These are phyloP conservation scores for Neoascia interrupta DNA, from an alignment of 2,888 invertebrate genomes.

Conservation along the genomic window DNA sequence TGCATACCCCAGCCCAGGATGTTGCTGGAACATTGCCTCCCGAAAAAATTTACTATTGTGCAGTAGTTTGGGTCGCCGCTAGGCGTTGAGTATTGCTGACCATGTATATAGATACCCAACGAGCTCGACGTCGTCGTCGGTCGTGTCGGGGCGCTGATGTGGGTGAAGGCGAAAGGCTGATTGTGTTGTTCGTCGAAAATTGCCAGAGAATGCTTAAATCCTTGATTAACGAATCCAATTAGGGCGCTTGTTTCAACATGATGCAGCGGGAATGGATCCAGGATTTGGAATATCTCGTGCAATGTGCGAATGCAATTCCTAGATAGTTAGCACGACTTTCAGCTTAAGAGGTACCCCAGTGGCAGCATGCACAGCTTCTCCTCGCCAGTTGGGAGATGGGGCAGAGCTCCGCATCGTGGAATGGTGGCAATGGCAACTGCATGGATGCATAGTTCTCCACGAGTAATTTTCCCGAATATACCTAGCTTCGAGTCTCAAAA, in stretches of 20 bases:
- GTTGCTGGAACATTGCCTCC: conserved; percentile 52
- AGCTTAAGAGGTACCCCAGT: conserved; percentile 55
- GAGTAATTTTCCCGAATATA: conserved; percentile 64
- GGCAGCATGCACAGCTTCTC: conserved; percentile 32
- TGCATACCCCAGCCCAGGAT: neutral
- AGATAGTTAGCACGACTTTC: conserved; percentile 60
- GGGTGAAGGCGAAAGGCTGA: conserved; percentile 32
- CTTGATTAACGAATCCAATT: conserved; percentile 75
- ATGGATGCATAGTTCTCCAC: conserved; percentile 65
- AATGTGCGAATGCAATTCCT: conserved; percentile 66
- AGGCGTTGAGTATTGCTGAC: conserved; percentile 54
- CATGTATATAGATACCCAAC: conserved; percentile 18
- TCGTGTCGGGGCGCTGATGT: neutral
- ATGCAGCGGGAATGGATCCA: conserved; percentile 70
- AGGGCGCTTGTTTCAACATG: conserved; percentile 73
- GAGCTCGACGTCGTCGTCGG: neutral
- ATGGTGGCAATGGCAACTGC: conserved; percentile 11
- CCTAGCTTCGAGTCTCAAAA: conserved; percentile 54
- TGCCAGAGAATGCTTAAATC: conserved; percentile 74
- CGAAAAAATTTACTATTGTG: conserved; percentile 44
- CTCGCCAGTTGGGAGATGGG: conserved; percentile 27
- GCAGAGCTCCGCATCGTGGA: conserved; percentile 39
- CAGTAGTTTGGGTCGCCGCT: conserved; percentile 38
- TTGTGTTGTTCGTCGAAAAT: conserved; percentile 71
- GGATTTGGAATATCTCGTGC: conserved; percentile 65